Evolutionary conservation across 2,113 vertebrate genomes (phyloP).

Genomic region (Lutjanus erythropterus): DNA sequence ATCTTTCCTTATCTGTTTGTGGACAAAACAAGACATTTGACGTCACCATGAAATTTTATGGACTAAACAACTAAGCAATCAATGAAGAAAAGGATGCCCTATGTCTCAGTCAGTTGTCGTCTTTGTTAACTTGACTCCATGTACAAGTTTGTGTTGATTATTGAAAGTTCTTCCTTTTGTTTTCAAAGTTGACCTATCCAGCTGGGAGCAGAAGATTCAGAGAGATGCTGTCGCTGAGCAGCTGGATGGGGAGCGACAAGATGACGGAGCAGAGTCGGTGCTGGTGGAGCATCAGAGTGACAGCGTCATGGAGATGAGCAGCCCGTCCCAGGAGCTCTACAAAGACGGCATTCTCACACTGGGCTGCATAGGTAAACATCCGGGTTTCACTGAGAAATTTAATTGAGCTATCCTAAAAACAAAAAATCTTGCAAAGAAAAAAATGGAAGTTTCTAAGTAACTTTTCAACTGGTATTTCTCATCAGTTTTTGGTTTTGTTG

Average conservation of each 20-base stretch:
- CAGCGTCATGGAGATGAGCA: slow-evolving; percentile 84
- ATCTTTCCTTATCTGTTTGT: too few relatives aligned
- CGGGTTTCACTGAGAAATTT: background rate
- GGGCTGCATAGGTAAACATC: slow-evolving; percentile 88
- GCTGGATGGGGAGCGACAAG: slow-evolving; percentile 80
- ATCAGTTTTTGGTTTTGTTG: background rate
- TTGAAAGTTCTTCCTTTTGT: background rate
- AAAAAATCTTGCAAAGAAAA: too few relatives aligned
- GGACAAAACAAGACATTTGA: too few relatives aligned
- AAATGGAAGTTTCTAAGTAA: background rate
- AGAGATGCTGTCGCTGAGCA: slow-evolving; percentile 83
- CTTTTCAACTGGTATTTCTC: background rate
- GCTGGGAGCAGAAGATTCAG: slow-evolving; percentile 94
- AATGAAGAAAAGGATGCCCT: too few relatives aligned
- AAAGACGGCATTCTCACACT: slow-evolving; percentile 93
- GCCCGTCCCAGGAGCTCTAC: slow-evolving; percentile 87
- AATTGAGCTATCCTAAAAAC: too few relatives aligned
- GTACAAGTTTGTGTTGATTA: background rate
- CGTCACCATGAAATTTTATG: too few relatives aligned
- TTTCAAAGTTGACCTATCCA: slow-evolving; percentile 89
- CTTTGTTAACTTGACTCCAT: background rate
- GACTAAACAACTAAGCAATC: too few relatives aligned
- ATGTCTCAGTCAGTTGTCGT: background rate
- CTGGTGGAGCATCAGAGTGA: slow-evolving; percentile 89
- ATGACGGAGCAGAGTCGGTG: slow-evolving; percentile 82